A percentile compares a stretch with the other conserved stretches of the same genome.
Conservation (phyloP, 2,888 invertebrate genomes). For the Campaea margaritaria region DNA sequence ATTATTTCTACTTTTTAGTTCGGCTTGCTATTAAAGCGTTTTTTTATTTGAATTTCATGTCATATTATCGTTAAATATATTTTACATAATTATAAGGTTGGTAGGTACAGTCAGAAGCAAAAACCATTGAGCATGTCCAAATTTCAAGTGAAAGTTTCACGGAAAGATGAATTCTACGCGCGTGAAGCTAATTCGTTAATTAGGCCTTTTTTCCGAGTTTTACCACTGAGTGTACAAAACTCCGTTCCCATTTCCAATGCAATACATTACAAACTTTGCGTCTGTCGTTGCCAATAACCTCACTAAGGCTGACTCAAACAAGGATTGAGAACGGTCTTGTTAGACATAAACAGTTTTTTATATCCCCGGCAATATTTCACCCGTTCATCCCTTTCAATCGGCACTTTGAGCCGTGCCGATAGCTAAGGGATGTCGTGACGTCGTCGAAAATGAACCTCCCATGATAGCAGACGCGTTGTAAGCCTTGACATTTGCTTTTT, state of each 20-base stretch:
- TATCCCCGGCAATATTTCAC: conserved; percentile 34
- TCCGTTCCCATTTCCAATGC: conserved; percentile 1
- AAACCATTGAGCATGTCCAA: no score
- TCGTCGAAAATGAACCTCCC: conserved; percentile 17
- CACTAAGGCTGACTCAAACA: conserved; percentile 34
- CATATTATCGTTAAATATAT: no score
- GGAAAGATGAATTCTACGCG: no score
- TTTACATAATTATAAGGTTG: no score
- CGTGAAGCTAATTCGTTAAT: no score
- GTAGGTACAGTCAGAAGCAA: no score
- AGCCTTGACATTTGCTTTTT: conserved; percentile 12
- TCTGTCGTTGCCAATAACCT: conserved; percentile 32
- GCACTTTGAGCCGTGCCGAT: conserved; percentile 29
- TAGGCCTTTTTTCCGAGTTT: no score
- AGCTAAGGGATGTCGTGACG: conserved; percentile 19
- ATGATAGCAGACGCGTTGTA: conserved; percentile 1
- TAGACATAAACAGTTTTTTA: conserved; percentile 34
- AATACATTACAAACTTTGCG: conserved; percentile 26
- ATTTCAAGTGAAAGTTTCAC: no score
- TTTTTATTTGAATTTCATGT: no score
- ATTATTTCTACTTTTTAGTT: no score
- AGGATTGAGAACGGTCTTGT: conserved; percentile 40
- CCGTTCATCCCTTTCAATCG: conserved; percentile 30
- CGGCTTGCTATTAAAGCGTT: no score
- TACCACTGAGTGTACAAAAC: not conserved